Evolutionary conservation across 2,113 vertebrate genomes (phyloP), one percentile per base, ranked within the genome.

Genomic region (Centrocercus urophasianus): DNA sequence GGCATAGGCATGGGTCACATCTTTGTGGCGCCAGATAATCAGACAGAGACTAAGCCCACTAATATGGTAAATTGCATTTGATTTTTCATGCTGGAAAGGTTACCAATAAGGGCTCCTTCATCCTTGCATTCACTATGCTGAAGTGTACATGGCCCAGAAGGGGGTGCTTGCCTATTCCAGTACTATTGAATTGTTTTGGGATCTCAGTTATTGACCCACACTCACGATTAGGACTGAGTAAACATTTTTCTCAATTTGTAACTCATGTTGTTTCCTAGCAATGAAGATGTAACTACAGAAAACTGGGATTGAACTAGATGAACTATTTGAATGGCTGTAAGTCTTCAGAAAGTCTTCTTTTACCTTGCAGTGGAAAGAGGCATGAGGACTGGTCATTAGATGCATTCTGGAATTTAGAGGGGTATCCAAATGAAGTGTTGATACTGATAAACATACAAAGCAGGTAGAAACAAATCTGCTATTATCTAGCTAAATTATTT

Each of bases 41-140:
- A 97, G 95, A 95, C 93, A 95, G 91, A 97, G 69, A 97, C 93
- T 90, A 95, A 97, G 47, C 60, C 83, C 47, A 92, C 89, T 97
- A 97, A 97, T 97, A 95, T 84, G 96, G 97, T 95, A 97, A 98
- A 98, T 97, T 94, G 86, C 87, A 78, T 97, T 98, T 96, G 97
- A 96, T 97, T 98, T 96, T 96, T 94, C 91, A 95, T 94, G 95
- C 93, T 72, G 91, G 84, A 94, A 75, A 86, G 19, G 69, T 92
- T 97, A 79, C 93, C 89, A 94, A 67, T 95, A 94, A 86, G 78
- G 90, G 42, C 32, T 95, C 56, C 90, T 89, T 94, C 73, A 80
- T 93, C 90, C 74, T 81, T 28, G 15, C 48, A 80, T 92, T 83
- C 90, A 91, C 52, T 88, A 83, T 92, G 86, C 77, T 83, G 83